Conservation (phyloP, 2,797 vertebrate species). For the Microchirus variegatus region DNA sequence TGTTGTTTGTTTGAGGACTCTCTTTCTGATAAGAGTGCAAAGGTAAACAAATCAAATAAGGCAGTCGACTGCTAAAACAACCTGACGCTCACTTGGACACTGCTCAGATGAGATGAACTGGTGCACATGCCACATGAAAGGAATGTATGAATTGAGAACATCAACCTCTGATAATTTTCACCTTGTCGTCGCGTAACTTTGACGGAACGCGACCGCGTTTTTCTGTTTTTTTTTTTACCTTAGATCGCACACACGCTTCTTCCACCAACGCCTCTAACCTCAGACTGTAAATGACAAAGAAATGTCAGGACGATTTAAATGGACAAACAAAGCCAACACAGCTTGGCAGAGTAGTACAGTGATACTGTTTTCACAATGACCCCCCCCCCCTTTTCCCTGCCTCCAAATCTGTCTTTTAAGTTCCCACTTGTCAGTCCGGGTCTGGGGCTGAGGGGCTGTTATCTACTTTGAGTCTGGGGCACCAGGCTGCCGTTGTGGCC, state of each 20-base stretch:
- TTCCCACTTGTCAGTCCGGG: conserved; percentile 52
- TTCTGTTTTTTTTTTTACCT: conserved; percentile 19
- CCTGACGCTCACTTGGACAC: conserved; percentile 33
- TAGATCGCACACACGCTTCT: conserved; percentile 21
- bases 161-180: conserved; percentile 30
- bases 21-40: conserved; percentile 8
- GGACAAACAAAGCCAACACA: conserved; percentile 79
- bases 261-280: conserved; percentile 48
- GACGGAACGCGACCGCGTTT: conserved; percentile 18
- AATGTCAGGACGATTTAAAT: conserved; percentile 78
- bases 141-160: conserved; percentile 63
- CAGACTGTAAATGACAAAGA: conserved; percentile 67
- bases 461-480: conserved; percentile 94
- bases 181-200: conserved; percentile 24
- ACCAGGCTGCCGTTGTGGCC: conserved; percentile 92
- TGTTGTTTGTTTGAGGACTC: not conserved
- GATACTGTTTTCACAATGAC: conserved; percentile 70
- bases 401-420: conserved; percentile 37
- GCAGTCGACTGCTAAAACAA: conserved; percentile 28
- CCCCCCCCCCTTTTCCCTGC: conserved; percentile 51
- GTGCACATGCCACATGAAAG: conserved; percentile 37
- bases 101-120: conserved; percentile 15
- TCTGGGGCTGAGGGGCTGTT: conserved; percentile 80
- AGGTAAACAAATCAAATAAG: conserved; percentile 1
- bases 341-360: conserved; percentile 76